These are phyloP conservation scores for Crambe crambe DNA, from an alignment of 37 sponge, comb jelly and placozoan genomes.

Conservation along the genomic window DNA sequence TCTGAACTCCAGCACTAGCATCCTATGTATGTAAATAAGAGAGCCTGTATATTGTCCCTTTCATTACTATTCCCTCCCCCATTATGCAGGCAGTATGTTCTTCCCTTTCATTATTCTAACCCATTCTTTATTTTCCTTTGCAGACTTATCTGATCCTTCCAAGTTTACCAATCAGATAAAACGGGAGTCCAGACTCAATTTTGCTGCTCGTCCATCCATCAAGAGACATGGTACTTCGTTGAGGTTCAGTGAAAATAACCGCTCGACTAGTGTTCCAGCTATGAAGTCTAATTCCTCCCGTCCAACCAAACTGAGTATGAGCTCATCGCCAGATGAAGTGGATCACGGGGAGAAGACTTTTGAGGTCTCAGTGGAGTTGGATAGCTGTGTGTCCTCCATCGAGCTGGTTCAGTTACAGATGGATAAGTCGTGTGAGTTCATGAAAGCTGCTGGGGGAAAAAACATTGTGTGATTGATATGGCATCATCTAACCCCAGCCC, in stretches of 20 bases:
- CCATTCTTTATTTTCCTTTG: neutral
- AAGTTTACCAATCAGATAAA: conserved; percentile 12
- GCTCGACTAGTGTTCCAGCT: neutral
- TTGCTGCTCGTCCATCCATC: neutral
- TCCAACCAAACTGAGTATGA: neutral
- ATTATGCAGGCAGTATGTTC: too few species aligned
- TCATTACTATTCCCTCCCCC: too few species aligned
- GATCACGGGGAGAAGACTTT: neutral
- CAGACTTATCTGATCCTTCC: conserved; percentile 22
- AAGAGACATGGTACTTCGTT: conserved; percentile 18
- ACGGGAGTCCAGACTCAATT: neutral
- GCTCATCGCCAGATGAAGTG: neutral
- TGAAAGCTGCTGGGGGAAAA: neutral
- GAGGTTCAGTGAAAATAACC: neutral
- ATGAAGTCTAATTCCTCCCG: neutral
- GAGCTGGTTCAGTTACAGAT: conserved; percentile 35
- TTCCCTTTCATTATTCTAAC: too few species aligned
- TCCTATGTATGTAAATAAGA: conserved; percentile 49
- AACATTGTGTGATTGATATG: too few species aligned
- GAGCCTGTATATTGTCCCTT: too few species aligned
- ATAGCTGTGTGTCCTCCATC: conserved; percentile 26
- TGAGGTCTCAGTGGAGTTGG: conserved; percentile 25
- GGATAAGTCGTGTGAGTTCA: conserved; percentile 35
- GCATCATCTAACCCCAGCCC: too few species aligned
- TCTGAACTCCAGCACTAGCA: conserved; percentile 39